Percentiles rank a stretch among this genome's conserved stretches.
These are phyloP conservation scores for Athene noctua DNA, from an alignment of 2,113 vertebrate genomes.

Conservation along the genomic window DNA sequence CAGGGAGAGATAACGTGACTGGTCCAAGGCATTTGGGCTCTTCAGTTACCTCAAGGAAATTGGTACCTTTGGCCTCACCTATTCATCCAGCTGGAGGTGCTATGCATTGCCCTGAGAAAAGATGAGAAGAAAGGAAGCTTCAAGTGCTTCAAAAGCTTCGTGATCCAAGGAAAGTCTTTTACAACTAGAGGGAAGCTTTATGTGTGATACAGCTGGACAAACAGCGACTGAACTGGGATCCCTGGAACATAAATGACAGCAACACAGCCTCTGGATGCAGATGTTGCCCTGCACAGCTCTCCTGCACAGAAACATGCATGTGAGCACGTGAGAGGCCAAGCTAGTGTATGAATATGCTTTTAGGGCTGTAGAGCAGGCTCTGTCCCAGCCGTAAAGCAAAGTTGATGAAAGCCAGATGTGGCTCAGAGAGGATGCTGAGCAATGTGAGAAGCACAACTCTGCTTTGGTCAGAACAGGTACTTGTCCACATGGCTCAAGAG, in stretches of 20 bases:
- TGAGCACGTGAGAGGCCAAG: background rate
- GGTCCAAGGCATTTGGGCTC: fast-evolving
- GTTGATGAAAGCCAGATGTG: background rate
- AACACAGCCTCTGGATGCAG: background rate
- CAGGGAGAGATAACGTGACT: fast-evolving
- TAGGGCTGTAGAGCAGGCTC: background rate
- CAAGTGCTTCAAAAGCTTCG: background rate
- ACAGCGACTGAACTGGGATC: background rate
- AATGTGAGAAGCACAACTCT: background rate
- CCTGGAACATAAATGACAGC: background rate
- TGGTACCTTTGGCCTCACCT: background rate
- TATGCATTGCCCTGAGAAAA: background rate
- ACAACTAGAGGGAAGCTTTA: background rate
- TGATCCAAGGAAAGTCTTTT: background rate
- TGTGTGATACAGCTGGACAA: background rate
- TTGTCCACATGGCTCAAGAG: background rate
- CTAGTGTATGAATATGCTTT: background rate
- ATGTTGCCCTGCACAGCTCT: fast-evolving
- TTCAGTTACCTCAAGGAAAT: background rate
- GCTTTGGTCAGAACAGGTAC: background rate
- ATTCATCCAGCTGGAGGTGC: background rate
- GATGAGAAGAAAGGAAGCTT: background rate
- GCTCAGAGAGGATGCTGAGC: background rate
- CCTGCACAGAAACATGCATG: background rate
- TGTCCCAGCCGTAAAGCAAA: background rate